phyloP scores from a whole-genome alignment of 2,888 invertebrate genomes.

The Argyra leucocephala region DNA sequence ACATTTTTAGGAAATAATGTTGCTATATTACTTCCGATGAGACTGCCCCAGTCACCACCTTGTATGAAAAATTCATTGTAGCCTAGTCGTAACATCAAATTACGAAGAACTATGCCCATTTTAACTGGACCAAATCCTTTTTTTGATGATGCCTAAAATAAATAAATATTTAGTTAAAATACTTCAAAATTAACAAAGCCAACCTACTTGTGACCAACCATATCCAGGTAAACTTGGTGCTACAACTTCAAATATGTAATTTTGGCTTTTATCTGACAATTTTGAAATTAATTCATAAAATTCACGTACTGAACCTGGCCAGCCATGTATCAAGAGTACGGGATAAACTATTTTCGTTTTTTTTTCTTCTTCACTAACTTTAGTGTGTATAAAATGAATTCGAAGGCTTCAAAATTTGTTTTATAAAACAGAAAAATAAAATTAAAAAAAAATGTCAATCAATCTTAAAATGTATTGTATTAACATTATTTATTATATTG shows the following conservation, averaged over 20 bases:
- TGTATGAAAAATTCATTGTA: conserved; percentile 53
- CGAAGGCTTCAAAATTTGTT: conserved; percentile 34
- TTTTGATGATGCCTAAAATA: conserved; percentile 42
- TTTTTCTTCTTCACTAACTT: conserved; percentile 36
- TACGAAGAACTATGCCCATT: conserved; percentile 47
- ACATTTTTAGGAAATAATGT: conserved; percentile 50
- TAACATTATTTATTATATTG: too few species aligned
- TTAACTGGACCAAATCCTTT: conserved; percentile 51
- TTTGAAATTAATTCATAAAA: conserved; percentile 66
- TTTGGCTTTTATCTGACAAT: conserved; percentile 47
- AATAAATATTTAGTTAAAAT: not conserved
- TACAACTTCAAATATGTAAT: conserved; percentile 59
- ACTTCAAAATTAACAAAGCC: too few species aligned
- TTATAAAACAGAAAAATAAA: too few species aligned
- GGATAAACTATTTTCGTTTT: conserved; percentile 51
- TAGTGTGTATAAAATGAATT: conserved; percentile 68
- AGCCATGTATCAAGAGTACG: conserved; percentile 67
- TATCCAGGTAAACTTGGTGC: conserved; percentile 61
- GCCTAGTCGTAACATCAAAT: conserved; percentile 55
- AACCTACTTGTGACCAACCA: conserved; percentile 55
- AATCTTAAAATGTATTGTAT: too few species aligned
- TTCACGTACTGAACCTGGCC: conserved; percentile 77
- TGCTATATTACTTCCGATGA: conserved; percentile 50
- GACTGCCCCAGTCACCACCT: conserved; percentile 69
- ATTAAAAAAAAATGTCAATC: too few species aligned